These are phyloP conservation scores for Anorthoa munda DNA, from an alignment of 2,888 invertebrate species.

Conservation along the genomic window DNA sequence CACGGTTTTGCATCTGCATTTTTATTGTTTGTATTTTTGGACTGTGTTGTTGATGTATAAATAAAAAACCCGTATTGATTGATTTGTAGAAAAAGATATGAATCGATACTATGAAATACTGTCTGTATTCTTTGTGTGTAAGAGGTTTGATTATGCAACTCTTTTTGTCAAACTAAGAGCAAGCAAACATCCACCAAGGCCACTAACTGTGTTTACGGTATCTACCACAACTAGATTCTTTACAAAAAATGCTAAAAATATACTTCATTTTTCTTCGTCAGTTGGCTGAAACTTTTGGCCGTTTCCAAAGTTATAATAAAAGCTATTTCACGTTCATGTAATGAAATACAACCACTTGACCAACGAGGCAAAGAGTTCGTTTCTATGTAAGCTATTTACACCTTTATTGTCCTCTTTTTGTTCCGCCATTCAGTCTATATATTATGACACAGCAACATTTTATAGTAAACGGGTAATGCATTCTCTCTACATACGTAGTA, in stretches of 20 bases:
- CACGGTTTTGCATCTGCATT: slow-evolving; percentile 76
- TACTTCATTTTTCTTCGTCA: too few relatives aligned
- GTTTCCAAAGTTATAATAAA: too few relatives aligned
- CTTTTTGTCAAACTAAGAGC: not conserved
- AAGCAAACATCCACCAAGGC: not conserved
- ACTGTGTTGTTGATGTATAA: slow-evolving; percentile 4
- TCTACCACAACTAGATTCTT: too few relatives aligned
- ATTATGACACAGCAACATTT: slow-evolving; percentile 27
- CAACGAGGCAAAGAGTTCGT: too few relatives aligned
- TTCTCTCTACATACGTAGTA: slow-evolving; percentile 28
- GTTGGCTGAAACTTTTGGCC: too few relatives aligned
- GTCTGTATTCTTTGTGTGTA: not conserved
- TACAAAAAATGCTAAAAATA: too few relatives aligned
- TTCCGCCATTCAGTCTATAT: not conserved
- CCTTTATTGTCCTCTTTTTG: not conserved
- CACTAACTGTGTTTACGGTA: too few relatives aligned
- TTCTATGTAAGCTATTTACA: too few relatives aligned
- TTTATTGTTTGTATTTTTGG: slow-evolving; percentile 47
- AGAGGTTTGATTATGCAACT: not conserved
- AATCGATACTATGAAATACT: not conserved
- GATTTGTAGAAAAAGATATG: not conserved
- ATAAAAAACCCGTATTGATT: not conserved
- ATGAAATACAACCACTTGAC: too few relatives aligned
- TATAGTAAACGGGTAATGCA: slow-evolving; percentile 29
- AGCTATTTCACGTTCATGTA: too few relatives aligned